phyloP scores from a whole-genome alignment of 2,888 invertebrate genomes.

The Penaeus monodon region DNA sequence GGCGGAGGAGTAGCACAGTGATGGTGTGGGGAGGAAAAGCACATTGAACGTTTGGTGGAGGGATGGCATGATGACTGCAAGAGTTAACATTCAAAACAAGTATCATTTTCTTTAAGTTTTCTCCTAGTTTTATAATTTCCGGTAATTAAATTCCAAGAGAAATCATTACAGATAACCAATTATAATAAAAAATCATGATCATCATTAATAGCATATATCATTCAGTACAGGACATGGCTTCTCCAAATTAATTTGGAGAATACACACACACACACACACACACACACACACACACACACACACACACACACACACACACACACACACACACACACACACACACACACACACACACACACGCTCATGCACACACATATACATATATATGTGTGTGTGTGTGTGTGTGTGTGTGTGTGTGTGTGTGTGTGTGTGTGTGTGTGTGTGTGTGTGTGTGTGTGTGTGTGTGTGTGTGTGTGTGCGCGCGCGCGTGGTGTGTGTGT shows the following conservation, averaged over 20 bases:
- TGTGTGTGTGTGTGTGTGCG: neutral
- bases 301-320: neutral
- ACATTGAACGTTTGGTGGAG: too few species aligned
- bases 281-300: neutral
- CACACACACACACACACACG: neutral
- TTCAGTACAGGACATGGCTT: too few species aligned
- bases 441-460: neutral
- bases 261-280: too few species aligned
- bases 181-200: too few species aligned
- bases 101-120: too few species aligned
- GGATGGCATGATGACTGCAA: too few species aligned
- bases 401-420: neutral
- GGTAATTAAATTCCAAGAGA: neutral
- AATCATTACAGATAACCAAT: neutral
- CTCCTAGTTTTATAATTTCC: too few species aligned
- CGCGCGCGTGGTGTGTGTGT: neutral
- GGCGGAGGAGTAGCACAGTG: too few species aligned
- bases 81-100: too few species aligned
- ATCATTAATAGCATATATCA: too few species aligned
- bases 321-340: neutral
- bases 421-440: too few species aligned
- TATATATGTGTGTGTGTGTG: neutral
- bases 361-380: neutral
- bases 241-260: neutral
- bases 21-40: too few species aligned